These are phyloP conservation scores for Proisotoma minuta DNA, from an alignment of 2,888 invertebrate species.

Conservation along the genomic window DNA sequence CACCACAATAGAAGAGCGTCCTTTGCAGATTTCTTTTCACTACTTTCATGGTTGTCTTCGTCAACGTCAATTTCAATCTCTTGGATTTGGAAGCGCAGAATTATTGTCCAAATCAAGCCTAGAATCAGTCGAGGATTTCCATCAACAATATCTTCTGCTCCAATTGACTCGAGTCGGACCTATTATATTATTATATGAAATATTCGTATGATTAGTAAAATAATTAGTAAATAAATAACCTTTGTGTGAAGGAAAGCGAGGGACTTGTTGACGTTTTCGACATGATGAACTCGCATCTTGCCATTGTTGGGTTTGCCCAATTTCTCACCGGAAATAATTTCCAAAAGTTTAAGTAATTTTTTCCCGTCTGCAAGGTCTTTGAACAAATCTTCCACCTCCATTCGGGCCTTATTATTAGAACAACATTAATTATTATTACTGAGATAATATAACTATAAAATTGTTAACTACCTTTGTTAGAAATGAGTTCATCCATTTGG, in stretches of 20 bases:
- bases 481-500: conserved; percentile 99
- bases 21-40: conserved; percentile 97
- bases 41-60: conserved; percentile 84
- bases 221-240: conserved; percentile 52
- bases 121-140: conserved; percentile 94
- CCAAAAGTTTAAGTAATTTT: conserved; percentile 83
- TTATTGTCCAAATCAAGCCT: conserved; percentile 98
- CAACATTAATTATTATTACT: conserved; percentile 47
- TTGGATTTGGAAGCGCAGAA: conserved; percentile 97
- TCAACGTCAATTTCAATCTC: conserved; percentile 96
- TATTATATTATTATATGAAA: conserved; percentile 50
- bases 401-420: too few relatives aligned
- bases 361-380: conserved; percentile 92
- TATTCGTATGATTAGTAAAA: neutral
- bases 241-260: conserved; percentile 90
- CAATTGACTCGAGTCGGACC: conserved; percentile 96
- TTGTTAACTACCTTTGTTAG: conserved; percentile 69
- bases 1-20: conserved; percentile 98
- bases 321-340: conserved; percentile 97
- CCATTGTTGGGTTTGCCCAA: conserved; percentile 94
- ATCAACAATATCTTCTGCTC: conserved; percentile 98
- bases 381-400: conserved; percentile 98
- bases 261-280: conserved; percentile 98
- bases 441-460: neutral
- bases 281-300: conserved; percentile 94